These are phyloP conservation scores for Orthonychiurus folsomi DNA, from an alignment of 2,888 invertebrate genomes.

Conservation along the genomic window DNA sequence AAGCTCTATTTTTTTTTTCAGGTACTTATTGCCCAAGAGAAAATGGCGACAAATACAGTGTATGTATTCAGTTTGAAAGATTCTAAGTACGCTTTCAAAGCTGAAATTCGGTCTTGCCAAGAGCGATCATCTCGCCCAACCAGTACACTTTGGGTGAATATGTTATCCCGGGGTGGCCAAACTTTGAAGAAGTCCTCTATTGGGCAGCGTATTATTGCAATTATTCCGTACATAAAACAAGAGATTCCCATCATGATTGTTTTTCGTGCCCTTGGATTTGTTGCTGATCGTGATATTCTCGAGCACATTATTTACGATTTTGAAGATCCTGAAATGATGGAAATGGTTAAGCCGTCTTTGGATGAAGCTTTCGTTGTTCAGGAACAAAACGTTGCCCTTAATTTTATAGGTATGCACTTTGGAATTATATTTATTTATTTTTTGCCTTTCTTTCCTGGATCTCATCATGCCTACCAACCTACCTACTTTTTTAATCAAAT, in stretches of 20 bases:
- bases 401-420: slow-evolving; percentile 64
- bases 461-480: too few species aligned
- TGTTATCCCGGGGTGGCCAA: slow-evolving; percentile 98
- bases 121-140: slow-evolving; percentile 89
- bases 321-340: slow-evolving; percentile 99
- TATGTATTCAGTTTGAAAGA: slow-evolving; percentile 99
- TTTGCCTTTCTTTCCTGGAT: too few species aligned
- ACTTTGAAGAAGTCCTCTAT: slow-evolving; percentile 98
- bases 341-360: slow-evolving; percentile 98
- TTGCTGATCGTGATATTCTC: slow-evolving; percentile 96
- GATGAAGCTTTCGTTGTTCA: slow-evolving; percentile 99
- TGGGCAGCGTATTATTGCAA: slow-evolving; percentile 95
- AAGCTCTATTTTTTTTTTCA: slow-evolving; percentile 39
- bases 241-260: slow-evolving; percentile 99
- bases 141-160: slow-evolving; percentile 97
- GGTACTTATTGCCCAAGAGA: slow-evolving; percentile 96
- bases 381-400: slow-evolving; percentile 96
- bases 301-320: slow-evolving; percentile 99
- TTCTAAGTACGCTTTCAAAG: slow-evolving; percentile 96
- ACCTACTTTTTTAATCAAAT: too few species aligned
- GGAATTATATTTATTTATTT: too few species aligned
- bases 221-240: slow-evolving; percentile 96
- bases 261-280: slow-evolving; percentile 97
- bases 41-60: slow-evolving; percentile 99
- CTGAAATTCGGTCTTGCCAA: slow-evolving; percentile 90